These are phyloP conservation scores for Tenodera sinensis DNA, from an alignment of 2,888 invertebrate genomes.

Conservation along the genomic window DNA sequence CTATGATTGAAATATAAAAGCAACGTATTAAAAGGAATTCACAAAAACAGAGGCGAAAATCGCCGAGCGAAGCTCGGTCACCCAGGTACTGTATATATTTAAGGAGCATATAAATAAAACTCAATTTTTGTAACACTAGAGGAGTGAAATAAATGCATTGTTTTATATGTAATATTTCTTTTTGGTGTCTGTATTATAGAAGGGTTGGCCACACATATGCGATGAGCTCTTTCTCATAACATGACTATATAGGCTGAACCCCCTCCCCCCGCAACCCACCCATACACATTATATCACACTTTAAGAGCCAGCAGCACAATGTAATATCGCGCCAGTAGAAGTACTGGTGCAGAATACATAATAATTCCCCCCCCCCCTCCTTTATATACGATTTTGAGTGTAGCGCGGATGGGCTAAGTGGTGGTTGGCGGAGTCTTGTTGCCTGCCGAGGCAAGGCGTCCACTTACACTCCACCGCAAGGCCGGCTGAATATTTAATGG, in stretches of 20 bases:
- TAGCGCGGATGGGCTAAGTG: conserved; percentile 4
- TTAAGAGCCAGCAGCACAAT: neutral
- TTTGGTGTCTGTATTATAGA: too few relatives aligned
- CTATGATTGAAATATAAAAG: too few relatives aligned
- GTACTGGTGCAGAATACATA: conserved; percentile 6
- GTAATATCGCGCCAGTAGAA: conserved; percentile 2
- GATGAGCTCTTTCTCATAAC: neutral
- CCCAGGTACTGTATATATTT: too few relatives aligned
- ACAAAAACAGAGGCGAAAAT: too few relatives aligned
- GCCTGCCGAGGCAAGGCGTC: neutral
- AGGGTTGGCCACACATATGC: neutral
- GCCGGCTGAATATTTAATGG: conserved; percentile 7
- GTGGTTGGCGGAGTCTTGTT: neutral
- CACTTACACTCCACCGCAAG: neutral
- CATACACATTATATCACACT: neutral
- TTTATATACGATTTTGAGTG: conserved; percentile 10
- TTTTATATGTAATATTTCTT: too few relatives aligned
- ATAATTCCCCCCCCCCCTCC: neutral
- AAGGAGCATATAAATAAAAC: too few relatives aligned
- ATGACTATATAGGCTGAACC: neutral
- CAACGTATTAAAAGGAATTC: too few relatives aligned
- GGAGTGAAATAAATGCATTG: too few relatives aligned
- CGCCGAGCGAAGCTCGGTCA: too few relatives aligned
- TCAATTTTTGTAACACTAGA: too few relatives aligned
- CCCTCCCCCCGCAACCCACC: too few relatives aligned